A percentile compares a stretch with the other conserved stretches of the same genome.
These are phyloP conservation scores for Bombycilla garrulus DNA, from an alignment of 2,113 vertebrate species.

Conservation along the genomic window DNA sequence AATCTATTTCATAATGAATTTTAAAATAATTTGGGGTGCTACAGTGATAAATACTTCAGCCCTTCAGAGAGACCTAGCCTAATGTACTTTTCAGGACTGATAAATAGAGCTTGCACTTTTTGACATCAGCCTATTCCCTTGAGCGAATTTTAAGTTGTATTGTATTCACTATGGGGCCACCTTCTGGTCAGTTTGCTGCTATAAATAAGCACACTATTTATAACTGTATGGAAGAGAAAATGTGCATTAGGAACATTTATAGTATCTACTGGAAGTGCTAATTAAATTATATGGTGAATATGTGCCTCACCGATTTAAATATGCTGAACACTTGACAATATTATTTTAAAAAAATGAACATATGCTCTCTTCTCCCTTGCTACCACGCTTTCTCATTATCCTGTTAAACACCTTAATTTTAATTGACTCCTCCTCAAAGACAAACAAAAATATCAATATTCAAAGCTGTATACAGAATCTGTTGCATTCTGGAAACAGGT, in stretches of 20 bases:
- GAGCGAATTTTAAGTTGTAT: conserved; percentile 51
- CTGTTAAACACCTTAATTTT: conserved; percentile 35
- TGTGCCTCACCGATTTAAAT: conserved; percentile 57
- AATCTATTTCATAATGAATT: conserved; percentile 9
- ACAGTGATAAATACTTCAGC: background rate
- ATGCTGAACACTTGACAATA: conserved; percentile 28
- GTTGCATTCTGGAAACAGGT: background rate
- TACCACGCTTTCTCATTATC: conserved; percentile 58
- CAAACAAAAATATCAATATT: background rate
- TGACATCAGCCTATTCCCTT: conserved; percentile 35
- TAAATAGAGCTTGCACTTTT: conserved; percentile 23
- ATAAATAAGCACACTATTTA: background rate
- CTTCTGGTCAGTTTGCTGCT: conserved; percentile 45
- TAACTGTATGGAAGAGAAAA: conserved; percentile 40
- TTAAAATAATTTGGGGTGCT: conserved; percentile 21
- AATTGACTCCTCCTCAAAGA: background rate
- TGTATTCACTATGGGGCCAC: conserved; percentile 50
- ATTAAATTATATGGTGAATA: conserved; percentile 69
- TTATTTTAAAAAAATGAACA: conserved; percentile 70
- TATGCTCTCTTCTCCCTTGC: conserved; percentile 57
- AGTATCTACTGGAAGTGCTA: conserved; percentile 44
- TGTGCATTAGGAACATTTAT: conserved; percentile 50
- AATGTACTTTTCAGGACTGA: conserved; percentile 48
- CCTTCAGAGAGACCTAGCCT: conserved; percentile 4
- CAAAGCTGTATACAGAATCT: background rate